Evolutionary conservation across 2,888 invertebrate genomes (phyloP).

Genomic region (Drosophila rellima): DNA sequence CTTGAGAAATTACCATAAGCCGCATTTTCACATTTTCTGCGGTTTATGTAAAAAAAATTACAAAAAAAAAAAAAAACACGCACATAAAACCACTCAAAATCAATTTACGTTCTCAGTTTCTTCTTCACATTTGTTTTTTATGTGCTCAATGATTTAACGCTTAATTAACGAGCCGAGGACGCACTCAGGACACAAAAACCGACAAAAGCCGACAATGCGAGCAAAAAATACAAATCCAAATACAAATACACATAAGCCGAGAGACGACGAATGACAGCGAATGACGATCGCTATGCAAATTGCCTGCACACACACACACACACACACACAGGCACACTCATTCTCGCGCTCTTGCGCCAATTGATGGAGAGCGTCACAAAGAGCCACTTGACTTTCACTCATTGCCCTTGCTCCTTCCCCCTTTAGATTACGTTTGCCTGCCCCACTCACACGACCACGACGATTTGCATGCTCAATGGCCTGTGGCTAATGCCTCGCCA

Average conservation of each 20-base stretch:
- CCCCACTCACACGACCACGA: conserved; percentile 15
- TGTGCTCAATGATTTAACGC: conserved; percentile 72
- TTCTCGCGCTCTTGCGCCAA: conserved; percentile 5
- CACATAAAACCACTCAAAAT: conserved; percentile 67
- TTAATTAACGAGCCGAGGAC: conserved; percentile 66
- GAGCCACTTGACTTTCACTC: conserved; percentile 77
- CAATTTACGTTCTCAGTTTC: conserved; percentile 63
- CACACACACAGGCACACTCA: conserved; percentile 17
- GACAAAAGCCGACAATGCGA: conserved; percentile 20
- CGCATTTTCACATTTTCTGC: conserved; percentile 73
- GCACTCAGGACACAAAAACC: conserved; percentile 38
- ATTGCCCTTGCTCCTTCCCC: conserved; percentile 32
- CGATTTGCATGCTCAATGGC: conserved; percentile 68
- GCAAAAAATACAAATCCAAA: conserved; percentile 10
- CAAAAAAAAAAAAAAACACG: conserved; percentile 17
- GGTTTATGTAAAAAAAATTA: conserved; percentile 44
- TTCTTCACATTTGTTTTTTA: conserved; percentile 35
- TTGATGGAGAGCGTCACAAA: conserved; percentile 62
- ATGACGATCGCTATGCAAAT: conserved; percentile 72
- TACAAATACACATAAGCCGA: conserved; percentile 1
- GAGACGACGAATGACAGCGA: conserved; percentile 27
- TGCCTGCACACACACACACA: conserved; percentile 37
- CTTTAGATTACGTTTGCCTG: conserved; percentile 7
- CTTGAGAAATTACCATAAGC: conserved; percentile 67
- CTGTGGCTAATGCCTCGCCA: conserved; percentile 63